Conservation (phyloP, 2,113 vertebrate genomes). For the Tautogolabrus adspersus region DNA sequence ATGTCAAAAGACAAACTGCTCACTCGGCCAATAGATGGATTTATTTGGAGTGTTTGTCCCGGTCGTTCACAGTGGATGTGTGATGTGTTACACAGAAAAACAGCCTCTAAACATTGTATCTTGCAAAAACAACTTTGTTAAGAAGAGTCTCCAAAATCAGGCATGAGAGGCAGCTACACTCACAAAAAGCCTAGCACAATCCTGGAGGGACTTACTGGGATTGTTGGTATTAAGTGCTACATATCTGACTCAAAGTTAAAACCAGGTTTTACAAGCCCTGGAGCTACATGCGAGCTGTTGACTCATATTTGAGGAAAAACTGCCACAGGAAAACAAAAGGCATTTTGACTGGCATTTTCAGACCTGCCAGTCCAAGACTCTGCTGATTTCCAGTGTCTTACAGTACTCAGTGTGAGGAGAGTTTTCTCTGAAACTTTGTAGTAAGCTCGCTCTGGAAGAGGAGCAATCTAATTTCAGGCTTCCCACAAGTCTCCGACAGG, state of each 20-base stretch:
- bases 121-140: no score
- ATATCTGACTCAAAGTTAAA: neutral
- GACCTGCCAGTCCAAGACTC: slow-evolving; percentile 12
- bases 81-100: no score
- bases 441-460: slow-evolving; percentile 36
- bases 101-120: no score
- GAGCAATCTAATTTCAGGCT: slow-evolving; percentile 30
- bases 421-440: slow-evolving; percentile 17
- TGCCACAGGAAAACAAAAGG: no score
- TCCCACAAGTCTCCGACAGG: slow-evolving; percentile 24
- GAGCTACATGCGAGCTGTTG: neutral
- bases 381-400: slow-evolving; percentile 9
- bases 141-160: no score
- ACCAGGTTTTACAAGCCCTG: neutral
- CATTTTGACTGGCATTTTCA: slow-evolving; percentile 1
- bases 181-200: no score
- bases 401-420: neutral
- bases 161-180: no score
- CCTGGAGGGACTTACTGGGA: no score
- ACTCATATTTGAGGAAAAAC: neutral
- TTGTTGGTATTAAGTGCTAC: neutral
- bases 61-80: no score
- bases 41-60: no score
- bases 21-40: no score
- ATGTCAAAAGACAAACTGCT: no score